Percentiles rank a stretch among this genome's conserved stretches.
These are phyloP conservation scores for Chaetops frenatus DNA, from an alignment of 2,113 vertebrate genomes.

Conservation along the genomic window DNA sequence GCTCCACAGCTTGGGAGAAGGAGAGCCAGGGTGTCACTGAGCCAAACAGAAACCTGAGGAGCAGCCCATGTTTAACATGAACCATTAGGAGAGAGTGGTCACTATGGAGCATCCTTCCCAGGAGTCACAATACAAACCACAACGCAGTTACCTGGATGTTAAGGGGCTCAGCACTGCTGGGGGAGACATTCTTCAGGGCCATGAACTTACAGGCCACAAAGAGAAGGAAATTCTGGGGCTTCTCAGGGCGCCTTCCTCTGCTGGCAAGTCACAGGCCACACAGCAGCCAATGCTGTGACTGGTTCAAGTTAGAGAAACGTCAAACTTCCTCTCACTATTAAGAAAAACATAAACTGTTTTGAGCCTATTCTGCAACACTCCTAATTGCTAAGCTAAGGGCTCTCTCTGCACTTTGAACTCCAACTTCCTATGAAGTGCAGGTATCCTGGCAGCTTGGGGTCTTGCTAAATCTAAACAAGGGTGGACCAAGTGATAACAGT, in stretches of 20 bases:
- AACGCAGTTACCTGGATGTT: not conserved
- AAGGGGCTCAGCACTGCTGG: not conserved
- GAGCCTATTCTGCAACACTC: not conserved
- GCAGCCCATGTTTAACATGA: not conserved
- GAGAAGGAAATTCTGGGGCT: not conserved
- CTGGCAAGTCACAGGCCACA: not conserved
- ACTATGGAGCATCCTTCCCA: not conserved
- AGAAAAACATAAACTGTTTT: not conserved
- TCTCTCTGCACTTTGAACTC: not conserved
- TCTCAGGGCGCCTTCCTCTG: not conserved
- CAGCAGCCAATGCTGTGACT: not conserved
- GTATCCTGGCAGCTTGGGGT: not conserved
- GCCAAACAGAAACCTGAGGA: not conserved
- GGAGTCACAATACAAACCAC: not conserved
- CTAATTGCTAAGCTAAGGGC: not conserved
- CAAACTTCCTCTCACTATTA: not conserved
- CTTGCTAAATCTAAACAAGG: not conserved
- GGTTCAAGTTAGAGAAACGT: not conserved
- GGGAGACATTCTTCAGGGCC: not conserved
- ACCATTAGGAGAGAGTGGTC: rapidly evolving
- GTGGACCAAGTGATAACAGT: not conserved
- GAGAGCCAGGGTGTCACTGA: not conserved
- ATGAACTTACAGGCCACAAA: not conserved
- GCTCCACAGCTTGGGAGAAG: not conserved
- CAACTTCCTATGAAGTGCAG: not conserved